These are phyloP conservation scores for Mimachlamys varia DNA, from an alignment of 2,888 invertebrate species.

Conservation along the genomic window DNA sequence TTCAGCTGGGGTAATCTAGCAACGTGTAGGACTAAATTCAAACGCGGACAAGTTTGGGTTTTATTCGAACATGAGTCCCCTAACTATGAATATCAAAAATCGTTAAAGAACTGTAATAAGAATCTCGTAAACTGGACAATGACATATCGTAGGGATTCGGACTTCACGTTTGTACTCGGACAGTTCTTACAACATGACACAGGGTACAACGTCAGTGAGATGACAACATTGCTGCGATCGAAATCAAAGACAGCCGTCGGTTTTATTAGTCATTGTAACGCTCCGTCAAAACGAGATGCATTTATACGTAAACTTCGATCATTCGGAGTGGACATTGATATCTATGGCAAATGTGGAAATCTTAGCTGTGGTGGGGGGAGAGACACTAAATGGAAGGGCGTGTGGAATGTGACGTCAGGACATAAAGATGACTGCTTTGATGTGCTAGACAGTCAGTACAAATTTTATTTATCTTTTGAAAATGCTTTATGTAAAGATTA, in stretches of 20 bases:
- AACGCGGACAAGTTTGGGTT: background rate
- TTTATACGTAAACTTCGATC: slow-evolving; percentile 51
- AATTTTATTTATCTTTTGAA: slow-evolving; percentile 61
- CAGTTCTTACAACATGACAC: background rate
- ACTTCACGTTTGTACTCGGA: slow-evolving; percentile 54
- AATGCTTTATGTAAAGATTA: slow-evolving; percentile 60
- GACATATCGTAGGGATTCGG: slow-evolving; percentile 58
- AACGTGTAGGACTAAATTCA: background rate
- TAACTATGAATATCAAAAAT: background rate
- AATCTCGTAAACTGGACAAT: slow-evolving; percentile 54
- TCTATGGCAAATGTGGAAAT: slow-evolving; percentile 54
- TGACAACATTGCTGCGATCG: background rate
- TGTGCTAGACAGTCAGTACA: slow-evolving; percentile 49
- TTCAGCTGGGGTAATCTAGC: background rate
- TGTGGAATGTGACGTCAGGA: slow-evolving; percentile 37
- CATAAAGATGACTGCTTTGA: slow-evolving; percentile 47
- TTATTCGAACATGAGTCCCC: background rate
- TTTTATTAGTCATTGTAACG: slow-evolving; percentile 57
- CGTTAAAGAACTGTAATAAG: background rate
- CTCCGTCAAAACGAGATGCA: slow-evolving; percentile 54
- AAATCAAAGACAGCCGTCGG: slow-evolving; percentile 52
- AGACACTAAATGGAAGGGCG: slow-evolving; percentile 42
- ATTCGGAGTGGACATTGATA: slow-evolving; percentile 50
- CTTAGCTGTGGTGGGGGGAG: slow-evolving; percentile 21
- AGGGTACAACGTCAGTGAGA: background rate